These are phyloP conservation scores for Lagopus leucura DNA, from an alignment of 2,113 vertebrate genomes.

Conservation along the genomic window DNA sequence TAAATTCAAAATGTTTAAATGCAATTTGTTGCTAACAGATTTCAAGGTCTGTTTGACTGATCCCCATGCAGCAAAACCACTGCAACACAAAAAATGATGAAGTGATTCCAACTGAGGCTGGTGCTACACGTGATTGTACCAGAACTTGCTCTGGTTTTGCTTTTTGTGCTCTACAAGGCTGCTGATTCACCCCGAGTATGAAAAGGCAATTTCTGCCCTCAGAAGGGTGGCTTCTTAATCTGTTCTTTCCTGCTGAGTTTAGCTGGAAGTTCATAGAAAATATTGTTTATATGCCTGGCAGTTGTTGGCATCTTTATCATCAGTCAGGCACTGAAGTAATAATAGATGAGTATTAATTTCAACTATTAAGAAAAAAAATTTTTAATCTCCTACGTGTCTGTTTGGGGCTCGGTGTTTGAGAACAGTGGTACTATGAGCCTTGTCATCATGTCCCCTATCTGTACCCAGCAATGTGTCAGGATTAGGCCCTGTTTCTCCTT, in stretches of 20 bases:
- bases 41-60: constrained; percentile 46
- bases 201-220: background rate
- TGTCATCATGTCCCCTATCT: background rate
- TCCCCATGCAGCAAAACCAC: background rate
- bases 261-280: background rate
- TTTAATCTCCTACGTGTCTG: background rate
- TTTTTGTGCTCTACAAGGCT: background rate
- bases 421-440: background rate
- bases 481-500: background rate
- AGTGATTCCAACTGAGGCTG: background rate
- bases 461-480: background rate
- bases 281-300: background rate
- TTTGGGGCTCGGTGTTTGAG: background rate
- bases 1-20: constrained; percentile 47
- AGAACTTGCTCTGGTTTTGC: background rate
- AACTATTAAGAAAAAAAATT: background rate
- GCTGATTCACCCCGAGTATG: background rate
- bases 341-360: background rate
- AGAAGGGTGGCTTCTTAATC: background rate
- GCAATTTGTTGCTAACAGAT: constrained; percentile 40
- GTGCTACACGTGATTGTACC: background rate
- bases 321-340: background rate
- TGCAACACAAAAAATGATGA: background rate
- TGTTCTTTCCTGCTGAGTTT: background rate
- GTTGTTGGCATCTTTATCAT: background rate